Base-by-base conservation (phyloP, 2,797 vertebrate genomes). In the Coccyzus lansbergi region DNA sequence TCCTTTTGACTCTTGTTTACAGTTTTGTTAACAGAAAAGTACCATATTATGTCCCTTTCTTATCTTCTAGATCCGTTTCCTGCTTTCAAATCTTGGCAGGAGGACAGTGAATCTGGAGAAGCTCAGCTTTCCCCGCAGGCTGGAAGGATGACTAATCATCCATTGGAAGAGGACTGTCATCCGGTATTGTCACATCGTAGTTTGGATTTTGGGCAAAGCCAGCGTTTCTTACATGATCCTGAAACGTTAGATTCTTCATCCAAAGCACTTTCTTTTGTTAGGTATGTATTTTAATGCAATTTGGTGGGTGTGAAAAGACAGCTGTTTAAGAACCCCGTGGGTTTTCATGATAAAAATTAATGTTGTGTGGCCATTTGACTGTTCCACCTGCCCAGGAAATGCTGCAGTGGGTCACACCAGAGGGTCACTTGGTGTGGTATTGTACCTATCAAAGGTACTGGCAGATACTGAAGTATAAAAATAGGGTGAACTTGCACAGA, bases 31-130 rank as follows among this genome's bases (percentile, higher is more conserved):
- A 92, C 83, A 95, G 81, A 92, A 53, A 72, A 86, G 20, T 94
- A 94, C 62, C 82, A 70, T 96, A 94, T 81, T 95, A 59, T 97
- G 75, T 97, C 83, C 88, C 90, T 91, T 34, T 96, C 92, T 91
- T 85, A 88, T 94, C 95, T 95, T 92, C 44, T 97, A 99, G 99
- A 99, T 94, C 99, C 99, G 0, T 98, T 99, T 97, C 99, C 99
- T 84, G 99, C 99, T 92, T 99, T 98, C 97, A 99, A 99, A 96
- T 98, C 99, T 92, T 99, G 99, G 99, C 99, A 99, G 97, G 99
- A 99, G 60, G 99, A 99, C 92, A 98, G 85, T n/a, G 99, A 99
- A 53, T 98, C 98, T 60, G 99, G 99, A 94, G 99, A 99, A 97
- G 99, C 99, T 38, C 99, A 99, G 95, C 98, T 99, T 85, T 99